A percentile compares a stretch with the other conserved stretches of the same genome.
Evolutionary conservation across 1,140 invertebrate species (phyloP).

Genomic region (Aphis gossypii): DNA sequence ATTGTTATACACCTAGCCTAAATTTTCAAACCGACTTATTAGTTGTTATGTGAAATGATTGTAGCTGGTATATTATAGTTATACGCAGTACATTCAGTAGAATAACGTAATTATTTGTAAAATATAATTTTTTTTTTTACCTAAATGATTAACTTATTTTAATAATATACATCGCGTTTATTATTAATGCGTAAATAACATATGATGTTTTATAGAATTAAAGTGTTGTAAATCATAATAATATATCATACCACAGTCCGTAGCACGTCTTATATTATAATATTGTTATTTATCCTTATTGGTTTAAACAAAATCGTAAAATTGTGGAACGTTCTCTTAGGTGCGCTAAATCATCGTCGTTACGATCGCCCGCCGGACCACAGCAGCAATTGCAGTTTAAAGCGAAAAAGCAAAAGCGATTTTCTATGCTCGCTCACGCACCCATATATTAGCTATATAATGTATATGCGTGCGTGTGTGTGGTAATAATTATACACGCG

Average conservation of each 20-base stretch:
- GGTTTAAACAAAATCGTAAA: constrained; percentile 17
- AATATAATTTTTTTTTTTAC: background rate
- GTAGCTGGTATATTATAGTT: background rate
- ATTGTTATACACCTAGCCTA: background rate
- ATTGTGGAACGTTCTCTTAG: background rate
- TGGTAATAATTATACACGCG: constrained; percentile 6
- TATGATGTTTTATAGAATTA: constrained; percentile 3
- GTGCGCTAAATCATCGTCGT: constrained; percentile 1
- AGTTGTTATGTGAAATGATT: background rate
- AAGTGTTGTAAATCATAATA: background rate
- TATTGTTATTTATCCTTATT: constrained; percentile 6
- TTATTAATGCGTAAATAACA: background rate
- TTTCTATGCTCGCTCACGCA: background rate
- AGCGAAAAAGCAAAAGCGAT: constrained; percentile 15
- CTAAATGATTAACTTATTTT: background rate
- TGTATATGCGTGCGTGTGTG: too few species aligned
- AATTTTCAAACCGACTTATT: background rate
- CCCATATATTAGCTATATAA: background rate
- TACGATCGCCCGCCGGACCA: background rate
- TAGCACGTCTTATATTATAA: background rate
- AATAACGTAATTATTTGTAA: background rate
- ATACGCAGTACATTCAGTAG: background rate
- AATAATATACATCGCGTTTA: background rate
- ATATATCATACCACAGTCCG: background rate
- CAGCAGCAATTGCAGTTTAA: background rate